Evolutionary conservation across 2,888 invertebrate genomes (phyloP), one percentile per base, ranked within the genome.

Genomic region (Poecilus cupreus): DNA sequence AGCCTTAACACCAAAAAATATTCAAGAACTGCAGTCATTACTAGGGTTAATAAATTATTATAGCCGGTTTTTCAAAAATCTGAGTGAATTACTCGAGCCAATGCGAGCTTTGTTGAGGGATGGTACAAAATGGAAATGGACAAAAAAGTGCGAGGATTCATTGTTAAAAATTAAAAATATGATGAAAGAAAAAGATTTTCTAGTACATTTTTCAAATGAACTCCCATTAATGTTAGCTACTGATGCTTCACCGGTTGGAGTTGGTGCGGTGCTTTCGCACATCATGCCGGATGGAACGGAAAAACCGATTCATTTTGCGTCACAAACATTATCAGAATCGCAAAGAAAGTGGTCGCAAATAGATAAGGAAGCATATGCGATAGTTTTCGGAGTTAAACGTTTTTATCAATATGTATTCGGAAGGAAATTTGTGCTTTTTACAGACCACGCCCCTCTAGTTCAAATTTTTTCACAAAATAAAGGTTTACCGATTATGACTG

Each of bases 1-100:
- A n/a, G n/a, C n/a, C n/a, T n/a, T n/a, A n/a, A n/a, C n/a, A n/a
- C n/a, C n/a, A n/a, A n/a, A n/a, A n/a, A n/a, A n/a, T n/a, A n/a
- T 26, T 24, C 26, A 64, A 64, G 64, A 64, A 64, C 32, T 64
- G 1, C 26, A 37, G 13, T 64, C 64, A 8, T 24, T 64, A 4
- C 64, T 64, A n/a, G 64, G 64, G 8, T 32, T 26, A 16, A 32
- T 64, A 32, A 64, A 64, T 64, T 64, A 64, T 20, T 64, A 64
- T 13, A 32, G 32, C 16, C 64, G 64, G 4, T 64, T 64, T 32
- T 16, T 64, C 10, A 8, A 64, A 32, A 64, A 64, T 64, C 32
- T 32, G 13, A 49, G 49, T 13, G 49, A 6, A 22, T n/a, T n/a
- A n/a, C n/a, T n/a, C n/a, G 20, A 54, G 8, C 20, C 54, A 54